Base-by-base conservation (phyloP, 2,888 invertebrate genomes). In the Tuberolachnus salignus region DNA sequence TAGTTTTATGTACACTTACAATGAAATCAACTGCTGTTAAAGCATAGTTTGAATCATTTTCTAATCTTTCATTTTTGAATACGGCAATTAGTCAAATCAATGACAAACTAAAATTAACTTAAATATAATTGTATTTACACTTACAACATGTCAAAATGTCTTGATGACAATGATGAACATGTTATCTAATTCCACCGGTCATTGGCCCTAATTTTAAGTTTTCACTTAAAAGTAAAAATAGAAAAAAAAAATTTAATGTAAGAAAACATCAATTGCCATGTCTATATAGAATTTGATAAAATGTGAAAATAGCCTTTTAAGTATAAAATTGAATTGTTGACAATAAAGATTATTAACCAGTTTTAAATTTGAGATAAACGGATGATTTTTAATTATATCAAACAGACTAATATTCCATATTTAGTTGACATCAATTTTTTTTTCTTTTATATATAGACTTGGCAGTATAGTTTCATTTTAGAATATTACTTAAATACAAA, bases 161-260 rank as follows among this genome's bases (percentile, higher is more conserved):
- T 64, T 44, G 23, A 16, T 53, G 42, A 74, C 73, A 42, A 74
- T 64, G 1, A 23, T 64, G 42, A 42, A 74, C 73, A 74, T 74
- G 64, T 74, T 74, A 64, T 64, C 73, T 74, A 73, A 64, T 74
- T 74, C 73, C 51, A 74, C 73, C 73, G 64, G 73, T 74, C 63
- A 63, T 73, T 73, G 63, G 73, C 59, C 73, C 13, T 73, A 73
- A 11, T 63, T 19, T 51, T 73, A 61, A 73, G 51, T 63, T 6
- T 34, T 73, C 16, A 63, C 63, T 73, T 73, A 73, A 46, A 73
- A 71, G n/a, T 59, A 66, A 14, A 21, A 63, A 66, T 23, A 16
- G 4, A 42, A 19, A 67, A 67, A 21, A 42, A 26, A 14, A 67
- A 51, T 19, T 0, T 0, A 34, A 67, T 51, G 9, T 61, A 61